Evolutionary conservation across 1,140 invertebrate genomes (phyloP).

Genomic region (Anoplophora glabripennis): DNA sequence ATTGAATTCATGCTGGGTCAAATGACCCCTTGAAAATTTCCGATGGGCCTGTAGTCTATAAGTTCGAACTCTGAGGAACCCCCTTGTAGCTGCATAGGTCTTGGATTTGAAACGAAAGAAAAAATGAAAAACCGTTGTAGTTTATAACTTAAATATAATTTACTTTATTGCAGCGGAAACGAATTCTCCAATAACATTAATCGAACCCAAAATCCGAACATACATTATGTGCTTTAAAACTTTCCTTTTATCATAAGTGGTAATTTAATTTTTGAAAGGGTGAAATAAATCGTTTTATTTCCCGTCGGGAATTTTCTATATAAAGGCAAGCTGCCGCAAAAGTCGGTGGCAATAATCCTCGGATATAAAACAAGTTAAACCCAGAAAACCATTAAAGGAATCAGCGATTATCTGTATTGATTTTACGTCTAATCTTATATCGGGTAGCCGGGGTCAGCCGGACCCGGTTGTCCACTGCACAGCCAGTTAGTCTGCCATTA

Average conservation of each 20-base stretch:
- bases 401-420: conserved; percentile 43
- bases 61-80: too few relatives aligned
- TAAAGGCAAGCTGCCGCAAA: conserved; percentile 21
- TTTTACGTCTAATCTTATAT: conserved; percentile 40
- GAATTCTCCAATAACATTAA: too few relatives aligned
- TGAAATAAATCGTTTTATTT: conserved; percentile 21
- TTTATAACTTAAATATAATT: too few relatives aligned
- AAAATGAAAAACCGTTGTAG: too few relatives aligned
- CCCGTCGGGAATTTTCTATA: conserved; percentile 22
- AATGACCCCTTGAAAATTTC: too few relatives aligned
- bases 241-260: conserved; percentile 2
- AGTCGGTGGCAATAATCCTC: conserved; percentile 31
- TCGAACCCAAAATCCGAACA: too few relatives aligned
- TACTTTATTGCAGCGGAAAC: too few relatives aligned
- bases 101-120: too few relatives aligned
- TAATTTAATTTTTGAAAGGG: conserved; percentile 14
- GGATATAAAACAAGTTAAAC: conserved; percentile 37
- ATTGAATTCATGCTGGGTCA: too few relatives aligned
- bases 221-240: too few relatives aligned
- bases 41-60: too few relatives aligned
- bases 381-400: conserved; percentile 42
- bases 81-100: too few relatives aligned
- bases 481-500: conserved; percentile 29
- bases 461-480: conserved; percentile 27
- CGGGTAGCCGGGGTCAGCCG: conserved; percentile 15